A percentile compares a stretch with the other conserved stretches of the same genome.
These are phyloP conservation scores for Motacilla alba DNA, from an alignment of 2,113 vertebrate genomes.

Conservation along the genomic window DNA sequence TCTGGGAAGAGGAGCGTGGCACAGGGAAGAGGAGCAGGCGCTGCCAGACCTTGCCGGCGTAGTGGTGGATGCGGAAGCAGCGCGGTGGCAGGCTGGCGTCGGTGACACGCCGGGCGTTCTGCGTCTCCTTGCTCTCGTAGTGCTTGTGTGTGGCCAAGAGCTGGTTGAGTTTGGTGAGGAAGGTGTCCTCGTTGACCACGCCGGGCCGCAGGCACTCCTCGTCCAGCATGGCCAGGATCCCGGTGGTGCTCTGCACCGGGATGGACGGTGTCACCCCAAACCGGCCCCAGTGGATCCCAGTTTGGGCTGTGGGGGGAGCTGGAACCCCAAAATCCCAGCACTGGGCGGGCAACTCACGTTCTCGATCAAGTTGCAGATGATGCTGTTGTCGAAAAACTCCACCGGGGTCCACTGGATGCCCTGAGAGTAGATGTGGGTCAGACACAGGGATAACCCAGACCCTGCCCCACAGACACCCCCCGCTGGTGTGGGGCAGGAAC, in stretches of 20 bases:
- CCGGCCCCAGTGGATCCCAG: fast-evolving
- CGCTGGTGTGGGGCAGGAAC: slow-evolving; percentile 2
- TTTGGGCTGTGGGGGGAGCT: fast-evolving
- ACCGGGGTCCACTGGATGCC: slow-evolving; percentile 76
- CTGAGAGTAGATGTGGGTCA: slow-evolving; percentile 28
- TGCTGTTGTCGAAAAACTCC: slow-evolving; percentile 77
- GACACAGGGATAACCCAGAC: fast-evolving
- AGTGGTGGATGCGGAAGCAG: slow-evolving; percentile 80
- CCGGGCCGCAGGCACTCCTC: slow-evolving; percentile 82
- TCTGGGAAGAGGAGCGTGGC: fast-evolving
- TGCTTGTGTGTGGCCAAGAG: slow-evolving; percentile 60
- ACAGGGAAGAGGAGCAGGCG: fast-evolving
- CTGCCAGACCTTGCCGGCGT: slow-evolving; percentile 75
- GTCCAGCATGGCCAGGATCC: slow-evolving; percentile 80
- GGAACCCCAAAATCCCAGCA: not conserved
- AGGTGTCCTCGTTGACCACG: slow-evolving; percentile 73
- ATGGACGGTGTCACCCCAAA: not conserved
- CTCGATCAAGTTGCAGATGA: slow-evolving; percentile 81
- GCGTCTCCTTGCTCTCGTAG: slow-evolving; percentile 77
- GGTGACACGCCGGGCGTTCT: slow-evolving; percentile 62
- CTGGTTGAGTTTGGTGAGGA: slow-evolving; percentile 76
- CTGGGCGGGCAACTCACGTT: slow-evolving; percentile 63
- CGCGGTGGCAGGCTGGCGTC: slow-evolving; percentile 55
- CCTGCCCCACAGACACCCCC: not conserved
- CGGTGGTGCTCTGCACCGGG: slow-evolving; percentile 55